Base-by-base conservation (phyloP, 2,113 vertebrate genomes). In the Corydoras maculifer region DNA sequence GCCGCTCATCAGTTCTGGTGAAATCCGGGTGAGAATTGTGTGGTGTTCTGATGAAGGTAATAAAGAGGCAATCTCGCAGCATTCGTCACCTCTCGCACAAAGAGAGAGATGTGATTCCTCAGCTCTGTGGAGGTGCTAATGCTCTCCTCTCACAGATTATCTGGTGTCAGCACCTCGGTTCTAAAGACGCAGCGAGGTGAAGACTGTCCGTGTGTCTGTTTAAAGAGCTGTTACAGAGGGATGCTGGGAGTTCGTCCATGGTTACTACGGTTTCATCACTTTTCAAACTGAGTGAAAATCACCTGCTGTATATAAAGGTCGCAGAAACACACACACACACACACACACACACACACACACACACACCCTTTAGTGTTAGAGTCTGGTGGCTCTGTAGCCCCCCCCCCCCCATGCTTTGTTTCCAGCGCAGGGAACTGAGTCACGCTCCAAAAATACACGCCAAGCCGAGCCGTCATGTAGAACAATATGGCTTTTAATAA, bases 241-340 rank as follows among this genome's bases (percentile, higher is more conserved):
- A 49, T 49, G 48, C 31, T 57, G 50, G 50, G 50, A 62, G 72
- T 9, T 6, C 65, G 53, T 67, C 54, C 64, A 62, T 58, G 67
- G 64, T 74, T 73, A 65, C 71, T 32, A 67, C 58, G 35, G 75
- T 72, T 69, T 73, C 61, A 65, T 69, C 66, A 65, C 66, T 69
- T 73, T 54, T 73, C 60, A 69, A 49, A 12, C 48, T 59, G 60
- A 65, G 64, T 58, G 53, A 76, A 67, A 64, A 72, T 72, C 70
- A 76, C 64, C 63, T 61, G 66, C 58, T 62, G 58, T 62, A 61
- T 55, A 68, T 62, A 68, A 66, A 67, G 9, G 50, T 43, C 59
- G 29, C 5, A n/a, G 50, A 68, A 31, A 62, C 31, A 63, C 51
- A 50, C 14, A 43, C 18, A 12, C 53, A 11, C 14, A 11, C 54